Evolutionary conservation across 2,113 vertebrate species (phyloP).

Genomic region (Psammodynastes pulverulentus): DNA sequence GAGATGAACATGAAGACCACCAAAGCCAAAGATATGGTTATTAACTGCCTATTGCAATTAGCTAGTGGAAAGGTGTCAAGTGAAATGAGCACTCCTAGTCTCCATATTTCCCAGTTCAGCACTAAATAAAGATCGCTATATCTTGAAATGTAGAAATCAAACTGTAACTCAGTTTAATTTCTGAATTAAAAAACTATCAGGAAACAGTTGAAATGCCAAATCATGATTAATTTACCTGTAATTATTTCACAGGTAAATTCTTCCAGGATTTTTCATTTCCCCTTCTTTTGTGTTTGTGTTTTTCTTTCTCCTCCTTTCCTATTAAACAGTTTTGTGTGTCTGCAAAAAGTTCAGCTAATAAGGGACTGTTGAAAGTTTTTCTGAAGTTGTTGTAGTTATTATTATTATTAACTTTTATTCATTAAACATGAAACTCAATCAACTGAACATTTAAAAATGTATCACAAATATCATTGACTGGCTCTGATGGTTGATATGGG

Average conservation of each 20-base stretch:
- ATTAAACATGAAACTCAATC: too few relatives aligned
- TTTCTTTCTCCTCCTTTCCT: not conserved
- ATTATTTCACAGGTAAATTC: not conserved
- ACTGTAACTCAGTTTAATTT: not conserved
- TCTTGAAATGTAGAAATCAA: not conserved
- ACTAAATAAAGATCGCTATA: constrained; percentile 30
- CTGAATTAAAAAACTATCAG: not conserved
- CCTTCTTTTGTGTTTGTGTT: not conserved
- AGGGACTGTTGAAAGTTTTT: not conserved
- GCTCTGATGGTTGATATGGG: too few relatives aligned
- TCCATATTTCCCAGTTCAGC: constrained; percentile 86
- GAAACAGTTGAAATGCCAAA: not conserved
- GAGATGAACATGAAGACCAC: constrained; percentile 87
- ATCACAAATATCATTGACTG: too few relatives aligned
- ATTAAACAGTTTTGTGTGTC: not conserved
- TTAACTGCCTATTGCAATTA: constrained; percentile 83
- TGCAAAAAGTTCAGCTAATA: not conserved
- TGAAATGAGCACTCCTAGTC: constrained; percentile 90
- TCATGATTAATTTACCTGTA: not conserved
- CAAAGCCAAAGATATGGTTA: constrained; percentile 91
- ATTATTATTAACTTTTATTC: too few relatives aligned
- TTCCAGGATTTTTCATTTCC: not conserved
- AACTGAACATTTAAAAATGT: too few relatives aligned
- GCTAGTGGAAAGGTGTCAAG: constrained; percentile 82
- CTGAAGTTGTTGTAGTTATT: not conserved